Base-by-base conservation (phyloP, 2,888 invertebrate genomes). In the Heliconius erato region DNA sequence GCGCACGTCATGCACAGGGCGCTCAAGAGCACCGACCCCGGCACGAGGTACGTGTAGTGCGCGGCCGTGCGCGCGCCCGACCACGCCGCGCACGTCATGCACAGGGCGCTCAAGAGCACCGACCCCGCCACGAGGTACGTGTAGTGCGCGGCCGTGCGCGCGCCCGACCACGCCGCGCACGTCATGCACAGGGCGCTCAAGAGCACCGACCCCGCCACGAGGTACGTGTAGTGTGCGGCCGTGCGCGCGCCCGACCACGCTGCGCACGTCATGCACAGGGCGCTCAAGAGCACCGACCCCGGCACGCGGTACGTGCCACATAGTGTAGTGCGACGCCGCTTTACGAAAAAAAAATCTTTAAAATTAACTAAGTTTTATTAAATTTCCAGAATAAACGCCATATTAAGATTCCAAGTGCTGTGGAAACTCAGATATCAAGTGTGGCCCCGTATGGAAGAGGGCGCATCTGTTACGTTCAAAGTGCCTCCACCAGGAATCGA, bases 391-490 rank as follows among this genome's bases (percentile, higher is more conserved):
- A 96, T 96, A 85, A 96, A 96, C 86, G 96, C 96, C 11, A 96
- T 96, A 83, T 89, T 96, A 72, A 90, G 98, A 84, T 99, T 99
- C 94, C 98, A 99, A 97, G 98, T 98, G 1, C 96, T 99, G 86
- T 99, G 99, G 99, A 98, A 99, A 90, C 97, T 99, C 87, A 97
- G 99, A 3, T 99, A 99, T 91, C 99, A 99, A 96, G 99, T 99
- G 1, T 99, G 99, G 99, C 99, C 99, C 0, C 97, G 99, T 83
- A 99, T 99, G 99, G 99, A 99, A 92, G 99, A 99, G 90, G 98
- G 98, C 12, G 99, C 99, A 0, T 99, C 99, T 82, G 94, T 98
- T 84, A 98, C 98, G 0, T 99, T 99, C 92, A 99, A 99, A 96
- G 99, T 99, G 3, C 99, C 99, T 0, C 99, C 99, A 0, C 99